Evolutionary conservation across 2,113 vertebrate genomes (phyloP).

Genomic region (Galbula dea): DNA sequence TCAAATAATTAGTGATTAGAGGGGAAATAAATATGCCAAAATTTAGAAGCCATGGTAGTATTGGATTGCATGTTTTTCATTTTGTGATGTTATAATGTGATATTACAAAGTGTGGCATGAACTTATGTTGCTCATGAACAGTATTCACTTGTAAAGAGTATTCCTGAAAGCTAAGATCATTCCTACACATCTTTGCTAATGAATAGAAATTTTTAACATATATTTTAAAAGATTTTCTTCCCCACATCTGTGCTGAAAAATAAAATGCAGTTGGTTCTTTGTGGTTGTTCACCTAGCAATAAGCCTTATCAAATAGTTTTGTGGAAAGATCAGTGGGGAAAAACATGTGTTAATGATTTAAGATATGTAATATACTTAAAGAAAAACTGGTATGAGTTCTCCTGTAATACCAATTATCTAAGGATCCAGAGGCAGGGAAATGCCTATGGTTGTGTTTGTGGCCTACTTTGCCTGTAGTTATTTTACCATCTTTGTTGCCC

Average conservation of each 20-base stretch:
- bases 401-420: not conserved
- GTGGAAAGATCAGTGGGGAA: not conserved
- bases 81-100: not conserved
- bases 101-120: not conserved
- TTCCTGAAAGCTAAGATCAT: not conserved
- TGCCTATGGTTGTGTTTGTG: not conserved
- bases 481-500: not conserved
- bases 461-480: not conserved
- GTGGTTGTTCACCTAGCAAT: not conserved
- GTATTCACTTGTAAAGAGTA: not conserved
- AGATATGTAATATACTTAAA: not conserved
- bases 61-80: not conserved
- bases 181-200: not conserved
- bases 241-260: not conserved
- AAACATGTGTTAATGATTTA: not conserved
- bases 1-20: not conserved
- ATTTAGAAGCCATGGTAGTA: not conserved
- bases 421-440: not conserved
- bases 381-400: not conserved
- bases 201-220: not conserved
- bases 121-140: not conserved
- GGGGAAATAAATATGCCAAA: not conserved
- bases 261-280: not conserved
- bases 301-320: not conserved
- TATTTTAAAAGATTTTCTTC: not conserved